A percentile compares a stretch with the other conserved stretches of the same genome.
These are phyloP conservation scores for Podotricha telesiphe DNA, from an alignment of 2,888 invertebrate genomes.

Conservation along the genomic window DNA sequence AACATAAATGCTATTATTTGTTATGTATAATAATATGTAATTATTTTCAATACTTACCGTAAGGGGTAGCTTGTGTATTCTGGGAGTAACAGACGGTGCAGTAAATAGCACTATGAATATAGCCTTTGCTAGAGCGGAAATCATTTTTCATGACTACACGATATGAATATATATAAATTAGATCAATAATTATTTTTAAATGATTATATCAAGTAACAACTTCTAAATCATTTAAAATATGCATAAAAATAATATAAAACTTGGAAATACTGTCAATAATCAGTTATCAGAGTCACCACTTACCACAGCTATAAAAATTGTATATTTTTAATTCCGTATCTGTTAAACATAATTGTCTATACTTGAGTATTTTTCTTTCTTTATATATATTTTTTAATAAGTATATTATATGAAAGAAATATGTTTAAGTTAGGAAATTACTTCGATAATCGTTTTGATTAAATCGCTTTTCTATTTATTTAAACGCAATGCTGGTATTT, in stretches of 20 bases:
- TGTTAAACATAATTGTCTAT: not conserved
- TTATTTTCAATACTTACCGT: constrained; percentile 57
- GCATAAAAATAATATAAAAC: not conserved
- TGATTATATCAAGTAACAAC: not conserved
- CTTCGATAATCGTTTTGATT: too few species aligned
- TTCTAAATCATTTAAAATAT: not conserved
- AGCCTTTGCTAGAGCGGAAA: constrained; percentile 53
- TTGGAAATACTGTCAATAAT: constrained; percentile 10
- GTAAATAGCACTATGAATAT: constrained; percentile 54
- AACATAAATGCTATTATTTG: too few species aligned
- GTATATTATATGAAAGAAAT: too few species aligned
- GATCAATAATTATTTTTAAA: not conserved
- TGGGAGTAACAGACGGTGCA: constrained; percentile 59
- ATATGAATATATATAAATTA: constrained; percentile 4
- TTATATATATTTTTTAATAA: too few species aligned
- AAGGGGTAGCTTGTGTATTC: constrained; percentile 75
- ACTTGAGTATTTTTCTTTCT: not conserved
- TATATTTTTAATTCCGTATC: not conserved
- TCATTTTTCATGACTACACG: constrained; percentile 59
- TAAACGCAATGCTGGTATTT: too few species aligned
- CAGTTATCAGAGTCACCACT: constrained; percentile 4
- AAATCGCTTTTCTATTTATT: too few species aligned
- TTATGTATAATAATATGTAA: not conserved
- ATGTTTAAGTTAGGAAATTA: too few species aligned
- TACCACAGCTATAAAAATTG: not conserved